Percentiles rank a stretch among this genome's conserved stretches.
Evolutionary conservation across 2,888 invertebrate species (phyloP).

Genomic region (Muschampia plurimacula): DNA sequence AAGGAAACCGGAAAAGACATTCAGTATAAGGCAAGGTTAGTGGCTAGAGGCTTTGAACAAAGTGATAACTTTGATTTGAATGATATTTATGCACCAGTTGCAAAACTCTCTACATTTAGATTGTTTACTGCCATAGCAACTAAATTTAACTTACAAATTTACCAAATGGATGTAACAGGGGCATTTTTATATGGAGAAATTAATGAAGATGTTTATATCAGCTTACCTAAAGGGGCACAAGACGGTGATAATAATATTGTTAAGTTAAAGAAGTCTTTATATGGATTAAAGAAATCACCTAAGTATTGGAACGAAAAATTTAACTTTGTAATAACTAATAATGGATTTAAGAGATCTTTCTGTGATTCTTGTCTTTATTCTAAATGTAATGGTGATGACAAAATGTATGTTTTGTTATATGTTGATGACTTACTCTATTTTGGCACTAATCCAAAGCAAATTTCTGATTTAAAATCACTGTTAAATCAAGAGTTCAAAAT

Average conservation of each 20-base stretch:
- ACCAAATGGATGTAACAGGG: conserved; percentile 44
- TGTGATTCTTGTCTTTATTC: conserved; percentile 5
- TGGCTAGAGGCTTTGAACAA: conserved; percentile 49
- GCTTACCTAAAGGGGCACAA: conserved; percentile 42
- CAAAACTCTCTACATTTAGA: conserved; percentile 43
- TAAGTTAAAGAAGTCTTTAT: conserved; percentile 40
- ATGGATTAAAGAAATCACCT: conserved; percentile 43
- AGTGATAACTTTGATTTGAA: conserved; percentile 35
- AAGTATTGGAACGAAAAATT: conserved; percentile 47
- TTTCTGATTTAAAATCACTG: conserved; percentile 12
- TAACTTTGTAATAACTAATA: conserved; percentile 42
- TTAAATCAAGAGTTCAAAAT: conserved; percentile 45
- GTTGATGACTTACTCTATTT: background rate
- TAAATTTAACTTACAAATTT: conserved; percentile 39
- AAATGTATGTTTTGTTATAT: background rate
- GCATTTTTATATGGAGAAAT: conserved; percentile 45
- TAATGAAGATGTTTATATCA: conserved; percentile 39
- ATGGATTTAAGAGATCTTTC: conserved; percentile 45
- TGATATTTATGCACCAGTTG: conserved; percentile 26
- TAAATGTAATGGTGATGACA: background rate
- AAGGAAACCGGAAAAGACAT: conserved; percentile 33
- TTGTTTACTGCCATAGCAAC: conserved; percentile 42
- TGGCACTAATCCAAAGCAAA: background rate
- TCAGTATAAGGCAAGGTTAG: conserved; percentile 40
- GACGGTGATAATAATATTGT: conserved; percentile 34